A percentile compares a stretch with the other conserved stretches of the same genome.
Evolutionary conservation across 2,888 invertebrate genomes (phyloP).

Genomic region (Phytoseiulus persimilis): DNA sequence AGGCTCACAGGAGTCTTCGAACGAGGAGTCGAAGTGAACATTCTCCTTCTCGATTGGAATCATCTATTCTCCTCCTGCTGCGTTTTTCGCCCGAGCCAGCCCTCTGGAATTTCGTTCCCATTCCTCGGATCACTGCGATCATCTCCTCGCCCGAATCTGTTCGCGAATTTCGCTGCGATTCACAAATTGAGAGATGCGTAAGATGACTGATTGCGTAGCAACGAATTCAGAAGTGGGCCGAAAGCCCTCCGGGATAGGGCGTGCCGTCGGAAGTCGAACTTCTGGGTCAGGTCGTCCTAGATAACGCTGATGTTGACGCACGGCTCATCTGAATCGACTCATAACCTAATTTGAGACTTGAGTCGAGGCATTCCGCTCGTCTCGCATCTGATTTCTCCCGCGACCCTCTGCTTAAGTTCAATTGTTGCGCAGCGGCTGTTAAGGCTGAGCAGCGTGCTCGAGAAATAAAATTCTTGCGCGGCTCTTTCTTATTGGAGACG

Average conservation of each 20-base stretch:
- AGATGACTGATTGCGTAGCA: neutral
- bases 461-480: too few relatives aligned
- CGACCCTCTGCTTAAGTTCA: too few relatives aligned
- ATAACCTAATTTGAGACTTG: neutral
- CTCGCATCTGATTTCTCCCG: neutral
- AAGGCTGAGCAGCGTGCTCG: too few relatives aligned
- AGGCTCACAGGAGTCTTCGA: too few relatives aligned
- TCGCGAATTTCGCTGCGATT: neutral
- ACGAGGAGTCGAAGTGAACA: too few relatives aligned
- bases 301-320: neutral
- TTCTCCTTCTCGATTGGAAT: too few relatives aligned
- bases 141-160: neutral
- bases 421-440: too few relatives aligned
- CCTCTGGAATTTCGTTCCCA: too few relatives aligned
- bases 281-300: constrained; percentile 5
- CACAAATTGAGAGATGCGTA: neutral
- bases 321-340: neutral
- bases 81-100: too few relatives aligned
- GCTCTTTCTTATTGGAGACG: too few relatives aligned
- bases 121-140: neutral
- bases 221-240: neutral
- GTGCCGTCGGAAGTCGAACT: neutral
- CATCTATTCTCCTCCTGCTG: too few relatives aligned
- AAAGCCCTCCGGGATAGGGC: neutral
- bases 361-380: neutral